Conservation (phyloP, 2,797 vertebrate genomes). For the Aeoliscus strigatus region DNA sequence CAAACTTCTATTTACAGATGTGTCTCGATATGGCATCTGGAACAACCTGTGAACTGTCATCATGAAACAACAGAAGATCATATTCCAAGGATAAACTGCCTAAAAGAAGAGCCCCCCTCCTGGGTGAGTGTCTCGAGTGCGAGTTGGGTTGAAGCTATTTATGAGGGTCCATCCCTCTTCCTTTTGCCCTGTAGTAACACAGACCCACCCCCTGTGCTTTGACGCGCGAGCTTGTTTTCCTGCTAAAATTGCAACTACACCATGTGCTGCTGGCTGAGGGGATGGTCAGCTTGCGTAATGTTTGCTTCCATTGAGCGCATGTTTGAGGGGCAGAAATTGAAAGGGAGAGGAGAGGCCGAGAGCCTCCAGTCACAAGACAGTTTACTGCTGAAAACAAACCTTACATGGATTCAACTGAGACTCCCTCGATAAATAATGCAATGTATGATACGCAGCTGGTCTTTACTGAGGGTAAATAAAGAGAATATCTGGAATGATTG, state of each 20-base stretch:
- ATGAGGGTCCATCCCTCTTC: slow-evolving; percentile 29
- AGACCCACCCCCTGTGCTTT: slow-evolving; percentile 37
- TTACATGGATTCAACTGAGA: slow-evolving; percentile 46
- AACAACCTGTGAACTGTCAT: no score
- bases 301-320: slow-evolving; percentile 58
- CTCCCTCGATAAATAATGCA: slow-evolving; percentile 44
- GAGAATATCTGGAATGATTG: no score
- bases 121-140: slow-evolving; percentile 18
- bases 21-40: no score
- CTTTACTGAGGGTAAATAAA: no score
- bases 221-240: slow-evolving; percentile 67
- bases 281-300: slow-evolving; percentile 65
- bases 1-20: neutral
- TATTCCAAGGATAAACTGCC: slow-evolving; percentile 15
- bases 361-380: slow-evolving; percentile 65
- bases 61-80: slow-evolving; percentile 19
- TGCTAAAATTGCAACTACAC: slow-evolving; percentile 56
- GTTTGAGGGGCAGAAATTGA: slow-evolving; percentile 58
- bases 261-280: slow-evolving; percentile 55
- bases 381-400: slow-evolving; percentile 54
- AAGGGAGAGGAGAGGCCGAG: slow-evolving; percentile 38
- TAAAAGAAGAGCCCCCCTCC: slow-evolving; percentile 5
- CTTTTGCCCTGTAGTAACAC: slow-evolving; percentile 57
- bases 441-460: neutral
- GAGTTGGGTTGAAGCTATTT: slow-evolving; percentile 38